These are phyloP conservation scores for Scrobipalpa atriplicella DNA, from an alignment of 2,888 invertebrate species.

Conservation along the genomic window DNA sequence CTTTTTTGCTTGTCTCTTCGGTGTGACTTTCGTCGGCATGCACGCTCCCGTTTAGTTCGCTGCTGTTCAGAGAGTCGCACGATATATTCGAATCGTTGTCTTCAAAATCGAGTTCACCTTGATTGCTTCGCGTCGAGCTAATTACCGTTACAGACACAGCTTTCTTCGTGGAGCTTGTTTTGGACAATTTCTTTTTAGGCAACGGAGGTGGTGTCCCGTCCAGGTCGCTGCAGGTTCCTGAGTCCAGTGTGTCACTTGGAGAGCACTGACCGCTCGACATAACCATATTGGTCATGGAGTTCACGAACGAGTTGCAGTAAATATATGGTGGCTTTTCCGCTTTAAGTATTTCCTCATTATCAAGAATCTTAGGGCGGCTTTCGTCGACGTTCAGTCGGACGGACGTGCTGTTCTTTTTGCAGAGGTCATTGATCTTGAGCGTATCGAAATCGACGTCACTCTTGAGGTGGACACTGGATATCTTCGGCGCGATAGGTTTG, in stretches of 20 bases:
- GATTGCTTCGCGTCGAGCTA: constrained; percentile 81
- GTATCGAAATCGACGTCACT: constrained; percentile 73
- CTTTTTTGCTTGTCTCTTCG: constrained; percentile 68
- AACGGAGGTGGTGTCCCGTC: constrained; percentile 88
- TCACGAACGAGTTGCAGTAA: constrained; percentile 84
- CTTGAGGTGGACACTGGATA: constrained; percentile 77
- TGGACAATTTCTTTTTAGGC: constrained; percentile 85
- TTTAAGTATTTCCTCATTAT: constrained; percentile 74
- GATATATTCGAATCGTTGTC: constrained; percentile 90
- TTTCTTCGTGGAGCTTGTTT: constrained; percentile 75
- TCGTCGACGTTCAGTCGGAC: constrained; percentile 84
- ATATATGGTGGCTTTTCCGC: constrained; percentile 81
- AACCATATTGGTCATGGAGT: constrained; percentile 78
- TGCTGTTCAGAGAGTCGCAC: constrained; percentile 91
- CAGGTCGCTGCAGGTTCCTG: constrained; percentile 92
- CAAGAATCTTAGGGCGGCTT: constrained; percentile 73
- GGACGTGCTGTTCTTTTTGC: constrained; percentile 79
- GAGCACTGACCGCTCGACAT: constrained; percentile 93
- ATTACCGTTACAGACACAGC: constrained; percentile 82
- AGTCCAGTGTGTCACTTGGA: constrained; percentile 91
- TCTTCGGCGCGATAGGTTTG: constrained; percentile 75
- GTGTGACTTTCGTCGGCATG: constrained; percentile 76
- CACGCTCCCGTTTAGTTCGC: constrained; percentile 83
- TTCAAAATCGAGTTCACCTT: constrained; percentile 87
- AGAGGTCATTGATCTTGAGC: constrained; percentile 65